Evolutionary conservation across 2,888 invertebrate genomes (phyloP).

Genomic region (Hydroisotoma schaefferi): DNA sequence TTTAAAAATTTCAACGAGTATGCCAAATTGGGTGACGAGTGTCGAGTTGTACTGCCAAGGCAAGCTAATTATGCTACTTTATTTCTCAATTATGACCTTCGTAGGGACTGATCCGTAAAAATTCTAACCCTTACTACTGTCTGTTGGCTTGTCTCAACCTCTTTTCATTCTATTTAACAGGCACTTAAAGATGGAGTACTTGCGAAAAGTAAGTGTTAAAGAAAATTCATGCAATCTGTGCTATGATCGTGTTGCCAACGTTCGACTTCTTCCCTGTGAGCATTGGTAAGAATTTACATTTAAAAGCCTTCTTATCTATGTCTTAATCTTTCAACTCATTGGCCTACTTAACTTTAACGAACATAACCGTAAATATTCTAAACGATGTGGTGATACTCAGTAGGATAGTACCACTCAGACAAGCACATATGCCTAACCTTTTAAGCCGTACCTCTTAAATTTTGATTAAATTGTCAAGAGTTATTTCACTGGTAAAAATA

Average conservation of each 20-base stretch:
- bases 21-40: slow-evolving; percentile 69
- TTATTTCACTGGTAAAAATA: background rate
- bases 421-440: too few relatives aligned
- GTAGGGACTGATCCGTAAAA: background rate
- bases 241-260: slow-evolving; percentile 73
- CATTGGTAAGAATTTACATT: slow-evolving; percentile 65
- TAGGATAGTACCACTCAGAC: background rate
- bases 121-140: slow-evolving; percentile 1
- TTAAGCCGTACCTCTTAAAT: slow-evolving; percentile 4
- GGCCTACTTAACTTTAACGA: slow-evolving; percentile 1
- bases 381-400: slow-evolving; percentile 7
- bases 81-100: slow-evolving; percentile 11
- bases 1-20: slow-evolving; percentile 74
- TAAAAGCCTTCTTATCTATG: slow-evolving; percentile 4
- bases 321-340: slow-evolving; percentile 1
- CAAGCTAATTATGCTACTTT: slow-evolving; percentile 45
- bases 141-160: slow-evolving; percentile 7
- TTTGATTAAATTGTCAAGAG: slow-evolving; percentile 9
- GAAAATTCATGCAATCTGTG: slow-evolving; percentile 86
- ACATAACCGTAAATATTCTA: slow-evolving; percentile 5
- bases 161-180: slow-evolving; percentile 52
- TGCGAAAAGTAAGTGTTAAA: slow-evolving; percentile 68
- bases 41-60: slow-evolving; percentile 76
- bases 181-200: slow-evolving; percentile 70
- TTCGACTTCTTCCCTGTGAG: slow-evolving; percentile 57